These are phyloP conservation scores for Agrotis segetum DNA, from an alignment of 2,888 invertebrate genomes.

Conservation along the genomic window DNA sequence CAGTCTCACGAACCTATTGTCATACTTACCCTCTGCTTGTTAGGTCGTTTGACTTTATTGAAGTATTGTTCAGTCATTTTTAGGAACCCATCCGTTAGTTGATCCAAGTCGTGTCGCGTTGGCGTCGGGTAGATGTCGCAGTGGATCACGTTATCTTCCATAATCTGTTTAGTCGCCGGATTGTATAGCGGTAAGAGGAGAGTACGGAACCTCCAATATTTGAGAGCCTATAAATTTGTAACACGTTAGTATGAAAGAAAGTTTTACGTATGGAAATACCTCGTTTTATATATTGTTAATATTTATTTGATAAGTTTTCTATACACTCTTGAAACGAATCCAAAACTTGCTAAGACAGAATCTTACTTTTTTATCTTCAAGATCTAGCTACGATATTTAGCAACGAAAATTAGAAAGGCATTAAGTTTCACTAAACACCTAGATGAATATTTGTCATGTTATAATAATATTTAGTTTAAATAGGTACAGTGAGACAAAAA, in stretches of 20 bases:
- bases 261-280: constrained; percentile 18
- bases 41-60: constrained; percentile 96
- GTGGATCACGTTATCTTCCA: constrained; percentile 93
- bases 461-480: no score
- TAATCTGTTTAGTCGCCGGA: constrained; percentile 94
- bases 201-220: constrained; percentile 98
- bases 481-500: no score
- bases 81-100: constrained; percentile 93
- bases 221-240: constrained; percentile 91
- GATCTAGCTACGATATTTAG: no score
- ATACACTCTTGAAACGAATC: no score
- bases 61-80: constrained; percentile 96
- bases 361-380: no score
- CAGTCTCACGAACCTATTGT: constrained; percentile 14
- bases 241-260: constrained; percentile 11
- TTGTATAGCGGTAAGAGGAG: constrained; percentile 96
- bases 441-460: background rate
- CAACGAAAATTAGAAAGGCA: background rate
- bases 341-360: no score
- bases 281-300: background rate
- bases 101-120: constrained; percentile 91
- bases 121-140: constrained; percentile 96
- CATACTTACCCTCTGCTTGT: constrained; percentile 94
- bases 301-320: no score
- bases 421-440: background rate